These are phyloP conservation scores for Squalus acanthias DNA, from an alignment of 2,797 vertebrate species.

Conservation along the genomic window DNA sequence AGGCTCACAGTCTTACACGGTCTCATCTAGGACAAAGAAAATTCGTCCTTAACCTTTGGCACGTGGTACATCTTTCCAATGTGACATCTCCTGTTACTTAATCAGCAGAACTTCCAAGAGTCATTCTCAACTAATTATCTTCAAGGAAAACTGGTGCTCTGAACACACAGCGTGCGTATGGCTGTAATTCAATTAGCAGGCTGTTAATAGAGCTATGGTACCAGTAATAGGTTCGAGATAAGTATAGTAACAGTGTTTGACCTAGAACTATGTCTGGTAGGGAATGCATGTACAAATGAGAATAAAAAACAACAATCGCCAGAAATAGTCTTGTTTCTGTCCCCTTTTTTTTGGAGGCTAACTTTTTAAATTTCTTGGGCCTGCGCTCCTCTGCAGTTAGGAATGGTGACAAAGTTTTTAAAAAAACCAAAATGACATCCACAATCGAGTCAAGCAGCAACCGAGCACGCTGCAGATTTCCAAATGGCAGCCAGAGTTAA, in stretches of 20 bases:
- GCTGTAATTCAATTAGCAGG: conserved; percentile 34
- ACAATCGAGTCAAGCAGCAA: not conserved
- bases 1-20: not conserved
- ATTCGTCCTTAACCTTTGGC: conserved; percentile 23
- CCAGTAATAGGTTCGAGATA: conserved; percentile 28
- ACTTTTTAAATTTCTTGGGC: not conserved
- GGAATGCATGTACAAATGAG: not conserved
- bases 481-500: not conserved
- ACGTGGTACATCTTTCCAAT: not conserved
- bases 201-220: conserved; percentile 27
- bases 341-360: not conserved
- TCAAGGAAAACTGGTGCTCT: conserved; percentile 12
- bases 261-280: conserved; percentile 26
- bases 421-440: not conserved
- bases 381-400: not conserved
- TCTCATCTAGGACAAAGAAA: not conserved
- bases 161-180: not conserved
- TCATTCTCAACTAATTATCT: conserved; percentile 36
- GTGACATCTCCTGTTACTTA: conserved; percentile 31
- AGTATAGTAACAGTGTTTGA: conserved; percentile 36
- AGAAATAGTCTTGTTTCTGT: not conserved
- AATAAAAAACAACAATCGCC: too few species aligned
- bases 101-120: not conserved
- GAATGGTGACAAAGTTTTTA: not conserved
- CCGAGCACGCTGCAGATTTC: too few species aligned